Evolutionary conservation across 1,140 invertebrate species (phyloP).

Genomic region (Eriocheir sinensis): DNA sequence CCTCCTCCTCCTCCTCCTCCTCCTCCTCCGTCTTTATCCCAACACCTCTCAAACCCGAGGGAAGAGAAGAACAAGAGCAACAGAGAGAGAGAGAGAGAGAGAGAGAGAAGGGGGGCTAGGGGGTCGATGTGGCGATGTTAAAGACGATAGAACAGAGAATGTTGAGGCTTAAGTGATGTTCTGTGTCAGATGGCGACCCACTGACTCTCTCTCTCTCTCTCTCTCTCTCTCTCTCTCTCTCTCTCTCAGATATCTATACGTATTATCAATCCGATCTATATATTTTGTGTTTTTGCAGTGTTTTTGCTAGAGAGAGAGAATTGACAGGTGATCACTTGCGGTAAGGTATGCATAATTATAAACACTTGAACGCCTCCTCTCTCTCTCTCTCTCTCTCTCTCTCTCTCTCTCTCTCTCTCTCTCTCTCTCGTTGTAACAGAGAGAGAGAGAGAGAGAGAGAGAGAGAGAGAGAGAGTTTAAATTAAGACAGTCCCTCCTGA

Average conservation of each 20-base stretch:
- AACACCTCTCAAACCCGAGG: no score
- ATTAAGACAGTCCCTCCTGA: background rate
- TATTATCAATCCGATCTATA: no score
- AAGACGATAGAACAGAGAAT: background rate
- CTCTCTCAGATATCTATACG: no score
- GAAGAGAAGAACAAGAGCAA: no score
- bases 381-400: background rate
- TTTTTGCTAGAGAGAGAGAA: no score
- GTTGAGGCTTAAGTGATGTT: conserved; percentile 3
- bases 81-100: no score
- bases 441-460: background rate
- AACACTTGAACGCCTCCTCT: no score
- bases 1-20: background rate
- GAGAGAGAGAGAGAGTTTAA: background rate
- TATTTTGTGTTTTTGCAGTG: no score
- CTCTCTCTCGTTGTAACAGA: background rate
- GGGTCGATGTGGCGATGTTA: background rate
- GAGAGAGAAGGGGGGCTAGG: no score
- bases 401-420: background rate
- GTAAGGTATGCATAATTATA: no score
- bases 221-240: background rate
- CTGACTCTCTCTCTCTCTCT: no score
- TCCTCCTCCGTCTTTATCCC: background rate
- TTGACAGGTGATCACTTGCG: no score
- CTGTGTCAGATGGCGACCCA: background rate